phyloP scores from a whole-genome alignment of 2,113 vertebrate species.

The Coptodon bakossiorum region DNA sequence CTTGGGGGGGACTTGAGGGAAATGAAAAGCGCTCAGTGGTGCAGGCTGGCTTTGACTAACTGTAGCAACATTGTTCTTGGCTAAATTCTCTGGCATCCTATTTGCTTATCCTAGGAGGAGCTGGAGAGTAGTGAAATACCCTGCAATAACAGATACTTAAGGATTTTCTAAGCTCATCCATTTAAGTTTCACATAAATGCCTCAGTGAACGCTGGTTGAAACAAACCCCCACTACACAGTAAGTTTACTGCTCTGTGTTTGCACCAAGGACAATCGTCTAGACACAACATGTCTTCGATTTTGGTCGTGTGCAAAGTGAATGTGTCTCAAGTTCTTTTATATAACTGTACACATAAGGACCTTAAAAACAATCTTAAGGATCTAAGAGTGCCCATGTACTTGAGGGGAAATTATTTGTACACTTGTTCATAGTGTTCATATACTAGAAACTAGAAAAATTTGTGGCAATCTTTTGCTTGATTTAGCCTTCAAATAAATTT shows the following conservation, averaged over 20 bases:
- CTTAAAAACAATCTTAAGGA: not conserved
- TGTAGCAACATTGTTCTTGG: constrained; percentile 39
- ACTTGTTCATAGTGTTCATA: not conserved
- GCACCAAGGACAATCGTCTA: not conserved
- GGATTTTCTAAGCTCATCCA: constrained; percentile 9
- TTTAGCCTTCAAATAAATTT: not conserved
- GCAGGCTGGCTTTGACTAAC: not conserved
- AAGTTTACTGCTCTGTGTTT: constrained; percentile 1
- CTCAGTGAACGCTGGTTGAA: not conserved
- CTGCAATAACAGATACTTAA: not conserved
- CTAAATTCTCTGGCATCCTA: not conserved
- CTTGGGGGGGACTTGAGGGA: not conserved
- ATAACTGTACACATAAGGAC: not conserved
- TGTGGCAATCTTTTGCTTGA: not conserved
- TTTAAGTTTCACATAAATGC: not conserved
- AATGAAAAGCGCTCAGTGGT: constrained; percentile 35
- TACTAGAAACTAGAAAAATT: not conserved
- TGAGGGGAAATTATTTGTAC: not conserved
- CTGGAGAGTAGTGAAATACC: not conserved
- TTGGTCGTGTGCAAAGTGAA: not conserved
- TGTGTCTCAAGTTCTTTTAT: not conserved
- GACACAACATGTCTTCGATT: not conserved
- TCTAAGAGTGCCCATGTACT: not conserved
- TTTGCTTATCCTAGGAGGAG: not conserved
- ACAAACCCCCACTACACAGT: not conserved